Evolutionary conservation across 2,888 invertebrate genomes (phyloP).

Genomic region (Epistrophe eligans): DNA sequence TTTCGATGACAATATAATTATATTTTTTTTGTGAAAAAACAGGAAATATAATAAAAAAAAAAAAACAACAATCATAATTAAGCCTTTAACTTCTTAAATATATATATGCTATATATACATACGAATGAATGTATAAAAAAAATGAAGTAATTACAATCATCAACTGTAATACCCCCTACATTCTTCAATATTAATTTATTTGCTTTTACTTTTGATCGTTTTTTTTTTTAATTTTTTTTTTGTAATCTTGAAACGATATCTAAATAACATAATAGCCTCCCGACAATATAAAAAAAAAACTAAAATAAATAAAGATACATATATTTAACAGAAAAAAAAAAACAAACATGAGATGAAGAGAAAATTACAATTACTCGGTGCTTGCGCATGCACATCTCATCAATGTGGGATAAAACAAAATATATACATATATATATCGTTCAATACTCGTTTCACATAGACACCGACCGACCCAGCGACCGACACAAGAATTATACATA

Average conservation of each 20-base stretch:
- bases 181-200: slow-evolving; percentile 36
- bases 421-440: slow-evolving; percentile 27
- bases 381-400: slow-evolving; percentile 40
- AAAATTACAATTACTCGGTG: slow-evolving; percentile 58
- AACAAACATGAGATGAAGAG: slow-evolving; percentile 22
- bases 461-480: slow-evolving; percentile 21
- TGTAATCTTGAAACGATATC: slow-evolving; percentile 26
- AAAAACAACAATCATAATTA: slow-evolving; percentile 16
- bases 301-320: slow-evolving; percentile 8
- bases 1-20: slow-evolving; percentile 7
- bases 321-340: slow-evolving; percentile 2
- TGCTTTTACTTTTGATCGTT: slow-evolving; percentile 24
- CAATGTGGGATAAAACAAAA: slow-evolving; percentile 14
- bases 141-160: slow-evolving; percentile 45
- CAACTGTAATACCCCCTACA: slow-evolving; percentile 29
- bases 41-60: neutral
- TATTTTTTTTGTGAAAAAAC: neutral
- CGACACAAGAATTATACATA: slow-evolving; percentile 45
- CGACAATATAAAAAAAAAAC: slow-evolving; percentile 13
- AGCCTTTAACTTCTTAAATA: slow-evolving; percentile 17
- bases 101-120: neutral
- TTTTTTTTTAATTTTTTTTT: neutral
- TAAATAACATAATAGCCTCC: slow-evolving; percentile 48
- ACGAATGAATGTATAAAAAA: neutral
- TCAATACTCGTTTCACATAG: slow-evolving; percentile 50